These are phyloP conservation scores for Marcusenius ussheri DNA, from an alignment of 2,113 vertebrate species.

Conservation along the genomic window DNA sequence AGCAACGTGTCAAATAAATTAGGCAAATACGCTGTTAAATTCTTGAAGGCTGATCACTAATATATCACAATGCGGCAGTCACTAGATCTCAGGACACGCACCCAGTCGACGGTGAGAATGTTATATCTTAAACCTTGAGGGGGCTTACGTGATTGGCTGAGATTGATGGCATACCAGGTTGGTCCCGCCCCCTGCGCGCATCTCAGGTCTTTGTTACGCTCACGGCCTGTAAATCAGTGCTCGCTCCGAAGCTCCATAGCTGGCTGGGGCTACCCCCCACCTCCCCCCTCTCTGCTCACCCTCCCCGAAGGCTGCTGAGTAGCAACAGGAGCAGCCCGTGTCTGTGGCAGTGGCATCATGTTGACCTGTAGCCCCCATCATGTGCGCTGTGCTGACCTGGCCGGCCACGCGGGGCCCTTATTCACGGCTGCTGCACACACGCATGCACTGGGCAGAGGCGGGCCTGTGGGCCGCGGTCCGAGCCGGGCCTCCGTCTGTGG, in stretches of 20 bases:
- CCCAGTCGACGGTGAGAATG: background rate
- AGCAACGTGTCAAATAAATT: slow-evolving; percentile 12
- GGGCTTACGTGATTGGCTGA: slow-evolving; percentile 38
- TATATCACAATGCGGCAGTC: background rate
- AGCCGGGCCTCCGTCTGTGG: background rate
- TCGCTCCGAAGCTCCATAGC: slow-evolving; percentile 4
- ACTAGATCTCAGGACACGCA: background rate
- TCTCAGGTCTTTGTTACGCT: background rate
- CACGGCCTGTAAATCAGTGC: background rate
- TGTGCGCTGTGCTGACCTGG: background rate
- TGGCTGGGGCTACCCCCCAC: background rate
- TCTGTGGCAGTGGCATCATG: background rate
- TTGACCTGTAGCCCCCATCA: background rate
- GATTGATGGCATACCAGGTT: slow-evolving; percentile 46
- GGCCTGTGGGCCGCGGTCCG: background rate
- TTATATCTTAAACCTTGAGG: slow-evolving; percentile 46
- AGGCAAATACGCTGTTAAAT: background rate
- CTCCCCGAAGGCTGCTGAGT: background rate
- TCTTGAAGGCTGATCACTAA: background rate
- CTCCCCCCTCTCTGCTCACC: background rate
- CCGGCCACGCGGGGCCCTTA: background rate
- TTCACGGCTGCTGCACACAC: background rate
- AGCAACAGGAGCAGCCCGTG: background rate
- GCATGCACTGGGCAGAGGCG: background rate
- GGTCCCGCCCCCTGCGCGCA: background rate